phyloP scores from a whole-genome alignment of 2,888 invertebrate species.

The Crocallis elinguaria region DNA sequence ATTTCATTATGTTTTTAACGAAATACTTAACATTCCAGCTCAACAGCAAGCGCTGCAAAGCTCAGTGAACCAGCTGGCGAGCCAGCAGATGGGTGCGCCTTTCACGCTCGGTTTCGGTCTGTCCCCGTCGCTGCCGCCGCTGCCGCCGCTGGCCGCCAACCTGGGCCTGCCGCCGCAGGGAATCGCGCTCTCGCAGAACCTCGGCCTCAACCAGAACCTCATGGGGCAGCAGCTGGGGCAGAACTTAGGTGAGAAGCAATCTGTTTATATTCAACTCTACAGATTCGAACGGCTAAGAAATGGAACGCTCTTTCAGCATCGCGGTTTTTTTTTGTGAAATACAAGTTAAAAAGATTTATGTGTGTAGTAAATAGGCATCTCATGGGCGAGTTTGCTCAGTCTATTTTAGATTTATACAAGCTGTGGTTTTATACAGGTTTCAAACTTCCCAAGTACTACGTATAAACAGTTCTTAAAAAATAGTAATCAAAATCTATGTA shows the following conservation, averaged over 20 bases:
- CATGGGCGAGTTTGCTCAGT: too few relatives aligned
- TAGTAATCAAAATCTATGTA: too few relatives aligned
- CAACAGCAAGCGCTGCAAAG: conserved; percentile 71
- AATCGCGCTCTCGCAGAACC: conserved; percentile 58
- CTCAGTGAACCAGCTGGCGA: conserved; percentile 53
- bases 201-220: conserved; percentile 68
- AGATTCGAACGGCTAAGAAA: too few relatives aligned
- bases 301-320: too few relatives aligned
- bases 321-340: too few relatives aligned
- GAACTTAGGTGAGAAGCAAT: conserved; percentile 39
- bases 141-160: conserved; percentile 46
- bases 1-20: background rate
- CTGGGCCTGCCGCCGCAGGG: conserved; percentile 53
- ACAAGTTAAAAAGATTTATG: too few relatives aligned
- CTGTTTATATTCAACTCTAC: background rate
- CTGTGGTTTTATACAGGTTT: too few relatives aligned
- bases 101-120: conserved; percentile 66
- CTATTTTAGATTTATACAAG: too few relatives aligned
- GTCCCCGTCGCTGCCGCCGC: conserved; percentile 45
- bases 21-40: conserved; percentile 46
- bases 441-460: too few relatives aligned
- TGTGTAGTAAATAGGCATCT: too few relatives aligned
- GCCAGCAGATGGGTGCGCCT: conserved; percentile 54
- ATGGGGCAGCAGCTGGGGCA: conserved; percentile 72
- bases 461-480: too few relatives aligned